Evolutionary conservation across 2,797 vertebrate genomes (phyloP), one percentile per base, ranked within the genome.

Genomic region (Schizopygopsis pylzovi): DNA sequence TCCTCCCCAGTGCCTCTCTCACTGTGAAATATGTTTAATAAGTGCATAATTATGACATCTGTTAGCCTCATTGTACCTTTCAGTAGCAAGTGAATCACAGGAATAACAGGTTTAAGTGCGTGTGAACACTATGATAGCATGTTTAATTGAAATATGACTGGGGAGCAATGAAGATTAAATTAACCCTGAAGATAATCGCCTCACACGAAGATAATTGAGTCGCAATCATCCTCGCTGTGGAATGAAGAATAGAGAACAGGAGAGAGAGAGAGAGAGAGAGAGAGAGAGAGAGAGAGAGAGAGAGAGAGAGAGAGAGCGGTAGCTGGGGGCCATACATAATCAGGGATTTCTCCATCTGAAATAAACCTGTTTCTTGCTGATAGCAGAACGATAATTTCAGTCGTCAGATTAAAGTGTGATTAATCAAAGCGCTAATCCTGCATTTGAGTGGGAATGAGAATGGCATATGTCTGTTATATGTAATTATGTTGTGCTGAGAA

Each of bases 21-120:
- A 95, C 94, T 94, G 93, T 95, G 95, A 96, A 97, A 96, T 94
- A 93, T 96, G 92, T 95, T 95, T 94, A 93, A 95, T 96, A 96
- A 97, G 94, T 95, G 95, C 95, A 96, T 98, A 97, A 98, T 98
- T 97, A 97, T 97, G 96, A 96, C 96, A 97, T 98, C 95, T 96
- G 95, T 96, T 96, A 96, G 92, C 95, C 94, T 94, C 92, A 83
- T 90, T 90, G 93, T 92, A 94, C 93, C 95, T 96, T 95, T 96
- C 95, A 95, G 94, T 92, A 93, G 92, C 94, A 96, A 96, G 97
- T 96, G 95, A 97, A 96, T 94, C 92, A 89, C 94, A 93, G 94
- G 95, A 96, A 95, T 96, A 96, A 91, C 95, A 95, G 93, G 93
- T 96, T 97, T 95, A 97, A 96, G 96, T 96, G 95, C 90, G 93